Percentiles rank a stretch among this genome's conserved stretches.
These are phyloP conservation scores for Emmelina monodactyla DNA, from an alignment of 2,888 invertebrate genomes.

Conservation along the genomic window DNA sequence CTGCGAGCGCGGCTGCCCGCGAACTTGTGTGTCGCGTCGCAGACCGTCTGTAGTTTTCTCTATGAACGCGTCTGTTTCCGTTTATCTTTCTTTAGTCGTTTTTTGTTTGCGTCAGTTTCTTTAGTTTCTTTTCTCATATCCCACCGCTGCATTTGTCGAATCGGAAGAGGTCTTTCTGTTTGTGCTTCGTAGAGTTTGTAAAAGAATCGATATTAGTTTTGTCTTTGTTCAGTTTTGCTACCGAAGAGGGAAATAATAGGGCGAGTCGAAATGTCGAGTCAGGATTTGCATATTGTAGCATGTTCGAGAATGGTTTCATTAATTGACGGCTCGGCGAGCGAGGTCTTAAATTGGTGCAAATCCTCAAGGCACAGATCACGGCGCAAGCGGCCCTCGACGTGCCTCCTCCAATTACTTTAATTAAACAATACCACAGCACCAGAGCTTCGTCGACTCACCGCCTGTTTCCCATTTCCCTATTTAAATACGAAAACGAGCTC, in stretches of 20 bases:
- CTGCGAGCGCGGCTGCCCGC: slow-evolving; percentile 36
- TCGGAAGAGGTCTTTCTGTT: slow-evolving; percentile 1
- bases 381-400: slow-evolving; percentile 53
- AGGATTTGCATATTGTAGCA: slow-evolving; percentile 22
- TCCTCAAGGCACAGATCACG: slow-evolving; percentile 64
- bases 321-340: slow-evolving; percentile 53
- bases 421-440: slow-evolving; percentile 63
- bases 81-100: slow-evolving; percentile 56
- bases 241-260: no score
- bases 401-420: slow-evolving; percentile 67
- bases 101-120: slow-evolving; percentile 47
- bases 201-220: no score
- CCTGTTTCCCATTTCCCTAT: slow-evolving; percentile 65
- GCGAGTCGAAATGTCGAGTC: no score
- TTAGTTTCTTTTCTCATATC: slow-evolving; percentile 49
- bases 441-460: slow-evolving; percentile 59
- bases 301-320: slow-evolving; percentile 39
- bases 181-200: no score
- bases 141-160: slow-evolving; percentile 41
- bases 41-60: slow-evolving; percentile 49
- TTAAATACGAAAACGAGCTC: slow-evolving; percentile 65
- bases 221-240: no score
- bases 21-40: slow-evolving; percentile 52
- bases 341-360: slow-evolving; percentile 61
- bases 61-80: slow-evolving; percentile 56